A percentile compares a stretch with the other conserved stretches of the same genome.
Evolutionary conservation across 2,888 invertebrate species (phyloP).

Genomic region (Tridacna gigas): DNA sequence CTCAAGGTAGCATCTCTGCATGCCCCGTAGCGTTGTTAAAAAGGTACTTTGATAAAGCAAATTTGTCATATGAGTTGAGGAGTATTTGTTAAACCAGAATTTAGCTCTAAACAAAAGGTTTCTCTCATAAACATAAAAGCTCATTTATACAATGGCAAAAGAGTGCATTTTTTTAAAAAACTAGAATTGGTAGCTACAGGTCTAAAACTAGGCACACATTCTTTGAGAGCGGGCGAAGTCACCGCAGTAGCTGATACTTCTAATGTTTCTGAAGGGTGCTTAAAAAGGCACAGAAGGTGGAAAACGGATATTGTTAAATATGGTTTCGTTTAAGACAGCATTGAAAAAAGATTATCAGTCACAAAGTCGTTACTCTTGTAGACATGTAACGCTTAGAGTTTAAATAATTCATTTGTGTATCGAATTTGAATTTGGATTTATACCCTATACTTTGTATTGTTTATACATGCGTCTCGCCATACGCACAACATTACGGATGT

Average conservation of each 20-base stretch:
- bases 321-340: constrained; percentile 30
- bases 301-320: constrained; percentile 35
- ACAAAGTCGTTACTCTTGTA: too few species aligned
- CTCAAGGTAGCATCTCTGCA: constrained; percentile 30
- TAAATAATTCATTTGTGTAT: too few species aligned
- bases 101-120: constrained; percentile 12
- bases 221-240: constrained; percentile 33
- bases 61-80: neutral
- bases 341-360: constrained; percentile 7
- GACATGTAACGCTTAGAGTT: too few species aligned
- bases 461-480: too few species aligned
- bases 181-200: constrained; percentile 35
- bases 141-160: constrained; percentile 36
- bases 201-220: constrained; percentile 38
- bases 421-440: too few species aligned
- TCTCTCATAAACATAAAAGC: constrained; percentile 24
- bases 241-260: constrained; percentile 17
- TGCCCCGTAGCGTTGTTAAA: constrained; percentile 32
- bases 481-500: too few species aligned
- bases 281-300: constrained; percentile 49
- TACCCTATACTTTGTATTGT: too few species aligned
- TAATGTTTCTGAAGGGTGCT: constrained; percentile 30
- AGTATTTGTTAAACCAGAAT: constrained; percentile 31
- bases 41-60: constrained; percentile 18
- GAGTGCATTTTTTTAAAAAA: constrained; percentile 28